Evolutionary conservation across 2,113 vertebrate species (phyloP), one percentile per base, ranked within the genome.

Genomic region (Hiodon tergisus): DNA sequence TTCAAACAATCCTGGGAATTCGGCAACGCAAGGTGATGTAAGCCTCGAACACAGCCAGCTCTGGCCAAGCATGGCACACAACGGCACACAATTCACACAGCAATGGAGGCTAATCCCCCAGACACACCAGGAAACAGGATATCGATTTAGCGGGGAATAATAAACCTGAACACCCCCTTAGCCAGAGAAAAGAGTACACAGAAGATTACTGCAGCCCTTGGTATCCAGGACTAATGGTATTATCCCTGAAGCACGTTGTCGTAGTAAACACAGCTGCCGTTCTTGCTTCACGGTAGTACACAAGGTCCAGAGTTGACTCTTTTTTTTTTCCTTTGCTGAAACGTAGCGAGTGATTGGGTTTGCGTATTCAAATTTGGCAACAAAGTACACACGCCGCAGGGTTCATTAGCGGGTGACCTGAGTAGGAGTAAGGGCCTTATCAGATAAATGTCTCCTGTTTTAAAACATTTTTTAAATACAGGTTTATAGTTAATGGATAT

Each of bases 71-170:
- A 8, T 17, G 48, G 57, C 55, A 31, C 70, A 65, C 69, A 51
- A 13, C 60, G 57, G 57, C 55, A 31, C 70, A 65, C 69, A 51
- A 13, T 58, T 51, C 78, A 69, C 76, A 72, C 63, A 63, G 6
- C 60, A 72, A 46, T 57, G 66, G 48, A 63, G 65, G 57, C 31
- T 10, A 81, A 66, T 67, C 61, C 65, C 61, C 52, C 14, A 48
- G 55, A 13, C 77, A 58, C 75, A 77, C 71, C 77, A 81, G 74
- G 77, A 81, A 81, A 75, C 76, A 14, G 71, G 31, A 55, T 72
- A 51, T 57, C 59, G 82, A 80, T 78, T 80, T 77, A 77, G 63
- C 51, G 0, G 58, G 76, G 75, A 82, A 80, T 78, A 79, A 10
- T 53, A 52, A 73, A 67, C 53, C 62, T 73, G 46, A 60, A 75